These are phyloP conservation scores for Cladopsammia gracilis DNA, from an alignment of 64 coral and sea anemone genomes.

Conservation along the genomic window DNA sequence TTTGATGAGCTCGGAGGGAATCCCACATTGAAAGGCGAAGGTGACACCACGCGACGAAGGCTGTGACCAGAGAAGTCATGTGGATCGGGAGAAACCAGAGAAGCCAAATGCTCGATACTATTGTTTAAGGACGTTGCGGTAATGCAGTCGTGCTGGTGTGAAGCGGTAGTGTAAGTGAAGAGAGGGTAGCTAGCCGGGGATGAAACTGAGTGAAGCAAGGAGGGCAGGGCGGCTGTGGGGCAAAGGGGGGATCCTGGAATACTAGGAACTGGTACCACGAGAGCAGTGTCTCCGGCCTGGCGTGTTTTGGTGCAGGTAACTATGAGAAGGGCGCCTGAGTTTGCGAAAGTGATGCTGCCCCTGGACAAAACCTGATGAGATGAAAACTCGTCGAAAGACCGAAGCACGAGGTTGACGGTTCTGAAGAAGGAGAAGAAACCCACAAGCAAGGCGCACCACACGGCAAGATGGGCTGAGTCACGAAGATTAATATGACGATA, in stretches of 20 bases:
- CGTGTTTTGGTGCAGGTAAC: not conserved
- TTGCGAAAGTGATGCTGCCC: not conserved
- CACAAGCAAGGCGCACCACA: not conserved
- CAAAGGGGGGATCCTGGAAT: not conserved
- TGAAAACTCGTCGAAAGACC: not conserved
- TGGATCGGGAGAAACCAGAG: not conserved
- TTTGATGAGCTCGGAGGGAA: constrained; percentile 36
- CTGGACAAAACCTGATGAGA: not conserved
- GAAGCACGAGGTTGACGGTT: not conserved
- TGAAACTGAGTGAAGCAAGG: not conserved
- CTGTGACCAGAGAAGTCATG: constrained; percentile 29
- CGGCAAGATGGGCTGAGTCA: not conserved
- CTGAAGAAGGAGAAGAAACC: not conserved
- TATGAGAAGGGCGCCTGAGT: not conserved
- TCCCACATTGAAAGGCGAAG: constrained; percentile 41
- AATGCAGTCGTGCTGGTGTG: not conserved
- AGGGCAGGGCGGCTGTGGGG: not conserved
- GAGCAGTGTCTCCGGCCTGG: not conserved
- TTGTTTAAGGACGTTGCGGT: not conserved
- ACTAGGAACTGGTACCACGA: not conserved
- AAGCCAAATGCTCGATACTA: not conserved
- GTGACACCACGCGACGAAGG: not conserved
- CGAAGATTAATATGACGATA: not conserved
- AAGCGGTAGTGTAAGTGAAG: not conserved
- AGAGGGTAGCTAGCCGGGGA: not conserved